phyloP scores from a whole-genome alignment of 2,113 vertebrate genomes.

The Leptocoma aspasia region DNA sequence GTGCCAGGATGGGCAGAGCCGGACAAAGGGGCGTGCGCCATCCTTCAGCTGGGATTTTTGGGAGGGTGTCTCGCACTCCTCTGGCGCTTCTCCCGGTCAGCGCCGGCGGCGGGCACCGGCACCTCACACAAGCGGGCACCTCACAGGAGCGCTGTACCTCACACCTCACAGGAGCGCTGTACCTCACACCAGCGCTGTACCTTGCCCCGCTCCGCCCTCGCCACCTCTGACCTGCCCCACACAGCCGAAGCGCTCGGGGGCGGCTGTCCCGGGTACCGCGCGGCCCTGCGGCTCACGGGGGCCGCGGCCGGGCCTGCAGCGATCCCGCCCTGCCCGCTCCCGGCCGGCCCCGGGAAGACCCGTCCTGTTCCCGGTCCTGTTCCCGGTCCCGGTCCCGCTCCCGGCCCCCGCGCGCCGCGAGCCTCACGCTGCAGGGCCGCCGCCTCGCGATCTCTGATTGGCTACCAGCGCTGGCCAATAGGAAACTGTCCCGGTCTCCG shows the following conservation, averaged over 20 bases:
- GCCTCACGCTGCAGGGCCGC: neutral
- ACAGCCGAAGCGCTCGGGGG: neutral
- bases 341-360: neutral
- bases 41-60: neutral
- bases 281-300: neutral
- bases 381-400: neutral
- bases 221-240: neutral
- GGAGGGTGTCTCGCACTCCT: neutral
- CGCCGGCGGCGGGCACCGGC: neutral
- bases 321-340: neutral
- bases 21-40: neutral
- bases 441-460: neutral
- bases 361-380: rapidly evolving
- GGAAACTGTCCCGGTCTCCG: rapidly evolving
- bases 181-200: too few species aligned
- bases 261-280: neutral
- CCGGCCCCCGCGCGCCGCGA: neutral
- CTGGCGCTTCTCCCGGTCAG: neutral
- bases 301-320: neutral
- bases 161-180: too few species aligned
- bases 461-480: neutral
- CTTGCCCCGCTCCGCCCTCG: neutral
- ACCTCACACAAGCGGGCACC: too few species aligned
- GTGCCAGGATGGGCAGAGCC: neutral
- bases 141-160: too few species aligned